Conservation (phyloP, 2,113 vertebrate species). For the Takifugu bimaculatus region DNA sequence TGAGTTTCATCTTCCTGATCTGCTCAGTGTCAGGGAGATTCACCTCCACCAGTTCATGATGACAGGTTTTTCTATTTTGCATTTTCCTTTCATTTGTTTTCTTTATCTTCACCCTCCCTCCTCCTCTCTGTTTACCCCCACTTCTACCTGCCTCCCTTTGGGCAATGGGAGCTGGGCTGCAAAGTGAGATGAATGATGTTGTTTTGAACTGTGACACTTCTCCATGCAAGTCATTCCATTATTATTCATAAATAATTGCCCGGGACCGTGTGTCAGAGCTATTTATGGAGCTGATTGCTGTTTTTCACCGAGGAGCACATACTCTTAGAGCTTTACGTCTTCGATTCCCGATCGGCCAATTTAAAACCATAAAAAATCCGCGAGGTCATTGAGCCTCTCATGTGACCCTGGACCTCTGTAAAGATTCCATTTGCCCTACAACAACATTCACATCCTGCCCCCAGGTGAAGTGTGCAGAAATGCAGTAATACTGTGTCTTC, state of each 20-base stretch:
- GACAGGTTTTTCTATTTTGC: constrained; percentile 21
- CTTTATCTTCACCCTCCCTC: constrained; percentile 8
- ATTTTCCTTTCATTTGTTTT: constrained; percentile 24
- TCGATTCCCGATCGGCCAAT: constrained; percentile 9
- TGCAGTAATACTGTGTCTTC: too few species aligned
- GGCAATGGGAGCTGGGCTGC: constrained; percentile 39
- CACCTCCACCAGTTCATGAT: constrained; percentile 27
- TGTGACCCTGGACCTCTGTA: constrained; percentile 18
- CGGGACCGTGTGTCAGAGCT: constrained; percentile 50
- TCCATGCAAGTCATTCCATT: constrained; percentile 61
- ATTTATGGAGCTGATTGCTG: constrained; percentile 61
- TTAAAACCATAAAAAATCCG: constrained; percentile 19
- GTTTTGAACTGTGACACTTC: constrained; percentile 67
- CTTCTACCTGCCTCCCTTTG: constrained; percentile 36
- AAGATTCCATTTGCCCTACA: background rate
- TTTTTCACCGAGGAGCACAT: constrained; percentile 40
- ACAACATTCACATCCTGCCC: background rate
- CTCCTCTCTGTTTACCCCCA: constrained; percentile 18
- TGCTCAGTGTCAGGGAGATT: constrained; percentile 25
- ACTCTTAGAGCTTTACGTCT: constrained; percentile 26
- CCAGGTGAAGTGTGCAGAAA: background rate
- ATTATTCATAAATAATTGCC: constrained; percentile 72
- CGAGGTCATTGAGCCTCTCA: constrained; percentile 4
- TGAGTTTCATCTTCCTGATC: constrained; percentile 23
- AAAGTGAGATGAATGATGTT: constrained; percentile 63